Evolutionary conservation across 2,888 invertebrate genomes (phyloP).

Genomic region (Drosophila infuscata): DNA sequence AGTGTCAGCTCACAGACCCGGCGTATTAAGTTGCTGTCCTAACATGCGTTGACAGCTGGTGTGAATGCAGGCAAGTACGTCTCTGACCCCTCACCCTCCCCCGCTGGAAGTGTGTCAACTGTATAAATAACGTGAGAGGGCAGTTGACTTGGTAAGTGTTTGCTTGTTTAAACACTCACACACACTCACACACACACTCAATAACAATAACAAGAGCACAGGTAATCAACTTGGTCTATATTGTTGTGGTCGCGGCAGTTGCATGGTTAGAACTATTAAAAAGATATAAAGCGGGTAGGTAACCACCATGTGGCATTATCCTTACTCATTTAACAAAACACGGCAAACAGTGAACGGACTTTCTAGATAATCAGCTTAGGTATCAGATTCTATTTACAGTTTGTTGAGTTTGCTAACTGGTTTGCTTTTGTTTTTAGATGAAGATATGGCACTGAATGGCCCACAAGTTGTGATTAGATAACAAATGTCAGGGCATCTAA

Average conservation of each 20-base stretch:
- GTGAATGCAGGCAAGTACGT: no score
- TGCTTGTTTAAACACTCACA: conserved; percentile 43
- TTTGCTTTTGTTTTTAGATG: conserved; percentile 44
- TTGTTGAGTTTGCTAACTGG: conserved; percentile 10
- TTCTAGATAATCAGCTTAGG: conserved; percentile 33
- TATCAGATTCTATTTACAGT: conserved; percentile 21
- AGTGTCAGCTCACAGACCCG: conserved; percentile 30
- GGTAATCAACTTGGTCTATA: conserved; percentile 47
- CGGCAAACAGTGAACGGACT: conserved; percentile 24
- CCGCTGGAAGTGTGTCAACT: conserved; percentile 24
- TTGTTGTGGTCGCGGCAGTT: conserved; percentile 43
- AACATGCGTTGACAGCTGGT: conserved; percentile 34
- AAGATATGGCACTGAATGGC: conserved; percentile 45
- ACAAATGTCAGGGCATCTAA: conserved; percentile 32
- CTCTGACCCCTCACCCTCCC: background rate
- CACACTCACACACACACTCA: conserved; percentile 1
- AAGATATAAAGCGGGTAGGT: background rate
- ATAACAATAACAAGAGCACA: conserved; percentile 3
- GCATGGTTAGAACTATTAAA: conserved; percentile 16
- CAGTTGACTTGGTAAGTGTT: conserved; percentile 57
- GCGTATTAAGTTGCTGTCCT: conserved; percentile 15
- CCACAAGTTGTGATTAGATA: conserved; percentile 49
- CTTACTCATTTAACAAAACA: conserved; percentile 14
- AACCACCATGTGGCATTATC: conserved; percentile 21
- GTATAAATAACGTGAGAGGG: conserved; percentile 28